Evolutionary conservation across 53 echinoderm and acorn worm species (phyloP), one percentile per base, ranked within the genome.

Genomic region (Temnopleurus reevesii): DNA sequence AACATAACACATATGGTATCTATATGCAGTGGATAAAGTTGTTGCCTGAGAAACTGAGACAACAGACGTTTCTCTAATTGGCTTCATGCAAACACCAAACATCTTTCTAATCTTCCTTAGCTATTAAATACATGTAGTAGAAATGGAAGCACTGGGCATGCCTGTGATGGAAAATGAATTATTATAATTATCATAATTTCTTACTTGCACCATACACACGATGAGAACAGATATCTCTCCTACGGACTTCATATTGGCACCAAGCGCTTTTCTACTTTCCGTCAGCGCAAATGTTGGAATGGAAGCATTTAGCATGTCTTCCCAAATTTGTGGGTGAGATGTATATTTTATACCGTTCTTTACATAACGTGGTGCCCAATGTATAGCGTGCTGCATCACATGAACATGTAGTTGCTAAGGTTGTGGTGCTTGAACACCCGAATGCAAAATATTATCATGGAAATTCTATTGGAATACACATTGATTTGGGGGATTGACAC

Each of bases 131-230:
- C n/a, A n/a, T n/a, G 92, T 92, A 18, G 94, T 94, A 13, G 94
- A 92, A 28, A 94, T 94, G 4, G 94, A 94, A 15, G 94, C 94
- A 63, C 92, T 94, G 36, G 94, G 94, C 94, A 94, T 94, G 61
- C 94, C 94, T 94, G 89, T n/a, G 89, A 57, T 43, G 19, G 24
- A 38, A 19, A 86, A 47, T 18, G 21, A 5, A 27, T 10, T 19
- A n/a, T n/a, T n/a, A n/a, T n/a, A n/a, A n/a, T n/a, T n/a, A n/a
- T n/a, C n/a, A n/a, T n/a, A n/a, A n/a, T n/a, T n/a, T n/a, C n/a
- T n/a, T n/a, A n/a, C n/a, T n/a, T n/a, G n/a, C 3, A 92, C 94
- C 81, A 83, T 77, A 5, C 92, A 94, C 21, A 94, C 94, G 55
- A 94, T 92, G 49, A 94, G 59, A 12, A 94, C 94, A 1, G 94